Conservation (phyloP, 2,797 vertebrate species). For the Bradypus variegatus region DNA sequence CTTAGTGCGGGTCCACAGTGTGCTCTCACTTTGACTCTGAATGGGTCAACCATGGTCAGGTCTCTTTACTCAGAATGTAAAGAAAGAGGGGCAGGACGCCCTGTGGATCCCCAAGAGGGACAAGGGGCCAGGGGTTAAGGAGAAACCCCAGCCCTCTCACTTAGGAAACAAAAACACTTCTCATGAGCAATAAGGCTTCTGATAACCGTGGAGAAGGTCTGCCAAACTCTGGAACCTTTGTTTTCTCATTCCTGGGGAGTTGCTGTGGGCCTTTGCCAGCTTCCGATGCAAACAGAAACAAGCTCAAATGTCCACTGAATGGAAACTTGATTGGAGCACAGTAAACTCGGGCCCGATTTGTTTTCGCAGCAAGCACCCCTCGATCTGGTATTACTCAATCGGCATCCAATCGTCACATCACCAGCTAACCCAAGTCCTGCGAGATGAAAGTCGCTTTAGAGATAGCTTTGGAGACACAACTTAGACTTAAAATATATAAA, state of each 20-base stretch:
- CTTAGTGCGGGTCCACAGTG: neutral
- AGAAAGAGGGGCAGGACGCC: neutral
- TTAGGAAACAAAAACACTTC: neutral
- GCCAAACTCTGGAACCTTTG: conserved; percentile 3
- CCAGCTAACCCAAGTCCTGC: neutral
- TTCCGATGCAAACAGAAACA: conserved; percentile 26
- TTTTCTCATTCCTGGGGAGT: conserved; percentile 24
- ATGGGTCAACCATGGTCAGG: neutral
- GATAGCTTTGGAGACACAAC: neutral
- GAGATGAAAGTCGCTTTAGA: neutral
- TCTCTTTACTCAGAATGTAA: neutral
- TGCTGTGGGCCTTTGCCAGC: neutral
- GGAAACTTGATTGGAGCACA: neutral
- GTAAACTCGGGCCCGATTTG: neutral
- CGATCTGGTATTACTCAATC: neutral
- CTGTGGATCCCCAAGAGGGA: neutral
- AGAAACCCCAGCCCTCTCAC: neutral
- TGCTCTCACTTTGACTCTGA: neutral
- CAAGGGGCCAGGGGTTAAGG: neutral
- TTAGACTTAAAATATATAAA: neutral
- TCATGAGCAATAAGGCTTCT: neutral
- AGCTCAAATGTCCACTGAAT: neutral
- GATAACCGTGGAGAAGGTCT: neutral
- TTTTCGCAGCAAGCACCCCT: neutral
- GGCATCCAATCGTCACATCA: neutral